These are phyloP conservation scores for Laothoe populi DNA, from an alignment of 2,888 invertebrate species.

Conservation along the genomic window DNA sequence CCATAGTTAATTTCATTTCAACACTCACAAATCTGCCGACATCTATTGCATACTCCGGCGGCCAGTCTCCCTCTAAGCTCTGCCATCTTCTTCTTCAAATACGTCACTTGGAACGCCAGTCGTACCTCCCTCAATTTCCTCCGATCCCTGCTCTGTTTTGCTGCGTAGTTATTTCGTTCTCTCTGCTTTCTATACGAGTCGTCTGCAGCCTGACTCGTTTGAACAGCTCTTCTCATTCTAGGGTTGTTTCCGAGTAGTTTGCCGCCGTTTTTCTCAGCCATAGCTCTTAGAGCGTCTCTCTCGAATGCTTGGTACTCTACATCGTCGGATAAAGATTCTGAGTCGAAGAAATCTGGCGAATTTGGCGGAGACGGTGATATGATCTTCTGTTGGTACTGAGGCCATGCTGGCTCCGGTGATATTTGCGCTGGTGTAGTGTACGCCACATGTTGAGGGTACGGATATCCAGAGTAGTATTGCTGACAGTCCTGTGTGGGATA, in stretches of 20 bases:
- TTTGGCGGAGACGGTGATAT: slow-evolving; percentile 62
- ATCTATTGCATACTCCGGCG: slow-evolving; percentile 62
- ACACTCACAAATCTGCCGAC: slow-evolving; percentile 39
- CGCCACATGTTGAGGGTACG: slow-evolving; percentile 42
- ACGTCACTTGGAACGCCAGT: slow-evolving; percentile 94
- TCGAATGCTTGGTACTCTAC: slow-evolving; percentile 89
- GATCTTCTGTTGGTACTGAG: slow-evolving; percentile 54
- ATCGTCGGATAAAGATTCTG: slow-evolving; percentile 73
- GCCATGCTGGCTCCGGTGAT: slow-evolving; percentile 59
- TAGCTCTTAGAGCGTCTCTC: slow-evolving; percentile 87
- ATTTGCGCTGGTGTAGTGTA: slow-evolving; percentile 53
- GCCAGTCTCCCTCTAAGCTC: slow-evolving; percentile 89
- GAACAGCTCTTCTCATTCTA: slow-evolving; percentile 88
- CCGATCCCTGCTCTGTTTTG: slow-evolving; percentile 96
- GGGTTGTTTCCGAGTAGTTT: slow-evolving; percentile 85
- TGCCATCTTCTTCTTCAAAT: slow-evolving; percentile 94
- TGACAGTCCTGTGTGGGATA: slow-evolving; percentile 39
- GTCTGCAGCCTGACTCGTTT: slow-evolving; percentile 70
- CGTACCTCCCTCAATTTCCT: slow-evolving; percentile 96
- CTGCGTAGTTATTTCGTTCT: slow-evolving; percentile 96
- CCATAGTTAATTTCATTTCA: background rate
- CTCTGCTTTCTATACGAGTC: slow-evolving; percentile 95
- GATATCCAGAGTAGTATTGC: slow-evolving; percentile 41
- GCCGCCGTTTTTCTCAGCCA: slow-evolving; percentile 86
- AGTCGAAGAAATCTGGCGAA: slow-evolving; percentile 57